These are phyloP conservation scores for Elysia crispata DNA, from an alignment of 2,888 invertebrate species.

Conservation along the genomic window DNA sequence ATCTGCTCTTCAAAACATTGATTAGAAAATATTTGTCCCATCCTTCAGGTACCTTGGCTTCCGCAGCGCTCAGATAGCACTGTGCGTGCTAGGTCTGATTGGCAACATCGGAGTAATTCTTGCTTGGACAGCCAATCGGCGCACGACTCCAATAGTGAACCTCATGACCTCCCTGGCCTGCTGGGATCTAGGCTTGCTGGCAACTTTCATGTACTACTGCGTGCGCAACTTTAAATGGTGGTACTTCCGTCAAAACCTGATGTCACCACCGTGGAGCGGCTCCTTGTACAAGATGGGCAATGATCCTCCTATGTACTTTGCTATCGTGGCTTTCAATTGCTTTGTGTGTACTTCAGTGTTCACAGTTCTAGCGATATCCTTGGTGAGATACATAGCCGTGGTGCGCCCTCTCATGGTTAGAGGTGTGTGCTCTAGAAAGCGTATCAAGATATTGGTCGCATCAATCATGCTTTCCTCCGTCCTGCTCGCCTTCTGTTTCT, in stretches of 20 bases:
- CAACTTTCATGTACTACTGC: slow-evolving; percentile 41
- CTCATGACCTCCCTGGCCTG: slow-evolving; percentile 44
- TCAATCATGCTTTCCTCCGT: slow-evolving; percentile 25
- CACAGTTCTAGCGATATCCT: slow-evolving; percentile 41
- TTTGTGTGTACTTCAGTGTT: slow-evolving; percentile 42
- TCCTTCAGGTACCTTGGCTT: slow-evolving; percentile 29
- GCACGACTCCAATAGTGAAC: slow-evolving; percentile 35
- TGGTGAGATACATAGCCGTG: slow-evolving; percentile 43
- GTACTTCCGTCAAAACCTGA: slow-evolving; percentile 20
- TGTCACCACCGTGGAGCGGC: slow-evolving; percentile 38
- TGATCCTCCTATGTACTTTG: slow-evolving; percentile 39
- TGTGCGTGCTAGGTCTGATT: slow-evolving; percentile 40
- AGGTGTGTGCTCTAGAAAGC: slow-evolving; percentile 34
- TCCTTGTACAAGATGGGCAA: slow-evolving; percentile 42
- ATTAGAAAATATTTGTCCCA: too few relatives aligned
- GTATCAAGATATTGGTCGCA: slow-evolving; percentile 28
- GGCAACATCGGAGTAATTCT: slow-evolving; percentile 44
- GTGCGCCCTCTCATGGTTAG: slow-evolving; percentile 38
- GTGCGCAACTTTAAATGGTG: slow-evolving; percentile 45
- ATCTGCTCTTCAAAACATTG: neutral
- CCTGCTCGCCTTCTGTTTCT: slow-evolving; percentile 32
- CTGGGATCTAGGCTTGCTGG: slow-evolving; percentile 44
- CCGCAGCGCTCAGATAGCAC: slow-evolving; percentile 33
- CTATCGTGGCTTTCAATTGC: slow-evolving; percentile 36
- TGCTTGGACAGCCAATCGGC: slow-evolving; percentile 38